Evolutionary conservation across 2,113 vertebrate species (phyloP), one percentile per base, ranked within the genome.

Genomic region (Leptobrachium leishanense): DNA sequence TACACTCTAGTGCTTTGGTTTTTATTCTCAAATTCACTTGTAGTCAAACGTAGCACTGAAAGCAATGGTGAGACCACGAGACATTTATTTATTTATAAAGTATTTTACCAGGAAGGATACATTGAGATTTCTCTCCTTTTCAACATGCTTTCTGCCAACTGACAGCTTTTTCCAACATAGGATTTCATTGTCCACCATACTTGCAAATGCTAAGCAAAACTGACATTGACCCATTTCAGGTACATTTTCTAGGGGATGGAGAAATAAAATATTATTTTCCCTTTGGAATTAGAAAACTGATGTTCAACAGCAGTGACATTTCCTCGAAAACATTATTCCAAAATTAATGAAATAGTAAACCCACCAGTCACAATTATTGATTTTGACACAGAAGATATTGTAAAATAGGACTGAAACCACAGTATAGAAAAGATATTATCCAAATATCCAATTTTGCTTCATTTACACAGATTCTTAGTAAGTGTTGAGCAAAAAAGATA

Each of bases 211-310:
- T 76, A 76, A 76, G 67, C 68, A 76, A 76, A 68, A 76, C 68
- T 76, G 64, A 76, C 67, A 46, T 71, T 77, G 76, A 77, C 68
- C 68, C 43, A 77, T 77, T 77, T 77, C 2, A 77, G 63, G 68
- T 40, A 44, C 13, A 68, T 40, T 76, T 55, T 76, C 57, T 40
- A 39, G 5, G 55, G 43, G 42, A 31, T 15, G 43, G 13, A 20
- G 9, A 12, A 68, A 76, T 50, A 50, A 50, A 50, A 50, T 50
- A 5, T 5, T 50, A 5, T 50, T 50, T 50, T 50, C 46, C 8
- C 46, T 1, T 8, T 50, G 46, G 46, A 50, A 50, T 50, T 50
- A 50, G 4, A 50, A 57, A 68, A 68, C 41, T 43, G 40, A 68
- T 68, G 53, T 68, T 75, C n/a, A 40, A 31, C 8, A 39, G 43